These are phyloP conservation scores for Melanaphis sacchari DNA, from an alignment of 1,140 invertebrate genomes.

Conservation along the genomic window DNA sequence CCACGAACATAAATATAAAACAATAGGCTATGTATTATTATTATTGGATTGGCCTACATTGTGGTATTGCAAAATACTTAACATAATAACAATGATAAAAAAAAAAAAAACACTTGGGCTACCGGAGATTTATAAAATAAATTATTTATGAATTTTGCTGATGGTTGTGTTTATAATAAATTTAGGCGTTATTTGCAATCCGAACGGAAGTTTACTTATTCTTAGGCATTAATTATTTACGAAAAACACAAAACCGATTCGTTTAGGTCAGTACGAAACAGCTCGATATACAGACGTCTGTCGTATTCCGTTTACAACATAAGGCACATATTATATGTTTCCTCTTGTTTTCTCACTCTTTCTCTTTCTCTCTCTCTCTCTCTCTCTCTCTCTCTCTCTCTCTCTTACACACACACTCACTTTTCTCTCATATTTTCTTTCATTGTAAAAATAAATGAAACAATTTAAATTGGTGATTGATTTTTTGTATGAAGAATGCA, in stretches of 20 bases:
- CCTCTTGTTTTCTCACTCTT: background rate
- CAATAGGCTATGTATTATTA: conserved; percentile 46
- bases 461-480: background rate
- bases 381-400: background rate
- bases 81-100: conserved; percentile 50
- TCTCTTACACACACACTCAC: too few species aligned
- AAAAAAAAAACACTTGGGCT: conserved; percentile 32
- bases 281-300: conserved; percentile 20
- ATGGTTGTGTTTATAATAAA: conserved; percentile 52
- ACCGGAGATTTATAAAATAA: conserved; percentile 54
- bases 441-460: background rate
- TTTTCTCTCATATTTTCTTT: background rate
- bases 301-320: conserved; percentile 42
- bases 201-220: conserved; percentile 52
- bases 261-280: conserved; percentile 47
- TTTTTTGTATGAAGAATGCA: background rate
- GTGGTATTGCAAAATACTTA: conserved; percentile 51
- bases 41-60: conserved; percentile 54
- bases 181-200: conserved; percentile 52
- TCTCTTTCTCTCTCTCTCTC: background rate
- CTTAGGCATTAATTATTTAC: conserved; percentile 48
- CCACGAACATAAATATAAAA: conserved; percentile 50
- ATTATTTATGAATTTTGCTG: conserved; percentile 52
- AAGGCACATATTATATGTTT: conserved; percentile 30
- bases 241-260: conserved; percentile 51